phyloP scores from a whole-genome alignment of 2,888 invertebrate species.

The Macrosiphum euphorbiae region DNA sequence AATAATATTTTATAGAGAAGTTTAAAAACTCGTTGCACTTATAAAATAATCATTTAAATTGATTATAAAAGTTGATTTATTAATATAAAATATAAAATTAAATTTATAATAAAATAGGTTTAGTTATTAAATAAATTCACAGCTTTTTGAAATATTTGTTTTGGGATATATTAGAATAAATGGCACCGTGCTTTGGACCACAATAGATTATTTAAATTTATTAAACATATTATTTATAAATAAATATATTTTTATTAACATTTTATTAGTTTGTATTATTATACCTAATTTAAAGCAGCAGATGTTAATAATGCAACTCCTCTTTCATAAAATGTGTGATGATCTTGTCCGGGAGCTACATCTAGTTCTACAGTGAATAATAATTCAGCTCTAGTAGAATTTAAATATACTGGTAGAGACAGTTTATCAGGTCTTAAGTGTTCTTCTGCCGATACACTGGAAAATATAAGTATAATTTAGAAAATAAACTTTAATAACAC shows the following conservation, averaged over 20 bases:
- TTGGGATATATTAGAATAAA: constrained; percentile 48
- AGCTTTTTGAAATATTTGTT: constrained; percentile 53
- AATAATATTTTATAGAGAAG: constrained; percentile 37
- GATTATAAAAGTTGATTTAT: constrained; percentile 59
- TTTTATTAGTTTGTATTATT: constrained; percentile 17
- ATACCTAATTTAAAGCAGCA: constrained; percentile 82
- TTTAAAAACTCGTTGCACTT: constrained; percentile 50
- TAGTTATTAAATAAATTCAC: constrained; percentile 61
- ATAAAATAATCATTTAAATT: constrained; percentile 38
- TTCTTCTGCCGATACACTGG: constrained; percentile 71
- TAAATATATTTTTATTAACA: constrained; percentile 12
- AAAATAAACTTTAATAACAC: constrained; percentile 11
- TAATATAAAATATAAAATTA: constrained; percentile 62
- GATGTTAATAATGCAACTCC: constrained; percentile 97
- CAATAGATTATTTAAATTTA: constrained; percentile 46
- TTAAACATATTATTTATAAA: constrained; percentile 29
- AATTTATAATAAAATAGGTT: constrained; percentile 55
- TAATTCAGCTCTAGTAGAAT: constrained; percentile 93
- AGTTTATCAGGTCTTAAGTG: constrained; percentile 76
- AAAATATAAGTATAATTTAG: constrained; percentile 64
- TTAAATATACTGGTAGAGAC: constrained; percentile 95
- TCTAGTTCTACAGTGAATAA: constrained; percentile 96
- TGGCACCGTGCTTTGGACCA: constrained; percentile 63
- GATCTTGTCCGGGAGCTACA: constrained; percentile 90
- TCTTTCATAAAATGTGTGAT: constrained; percentile 97